These are phyloP conservation scores for Charanyca ferruginea DNA, from an alignment of 2,888 invertebrate species.

Conservation along the genomic window DNA sequence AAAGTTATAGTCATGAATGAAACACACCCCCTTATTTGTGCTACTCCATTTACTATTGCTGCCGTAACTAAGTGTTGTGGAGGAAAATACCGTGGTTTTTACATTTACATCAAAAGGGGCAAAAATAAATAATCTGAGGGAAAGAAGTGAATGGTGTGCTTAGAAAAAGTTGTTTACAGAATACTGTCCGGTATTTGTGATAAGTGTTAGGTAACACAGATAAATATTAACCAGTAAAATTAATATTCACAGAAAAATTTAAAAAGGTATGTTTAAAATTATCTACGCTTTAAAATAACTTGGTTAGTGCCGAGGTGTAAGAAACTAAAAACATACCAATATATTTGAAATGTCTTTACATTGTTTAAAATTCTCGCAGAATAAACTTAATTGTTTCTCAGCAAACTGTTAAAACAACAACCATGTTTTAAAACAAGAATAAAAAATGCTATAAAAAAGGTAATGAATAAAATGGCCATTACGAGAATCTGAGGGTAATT, in stretches of 20 bases:
- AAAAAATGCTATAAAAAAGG: constrained; percentile 33
- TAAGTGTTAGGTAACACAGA: not conserved
- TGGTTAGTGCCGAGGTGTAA: too few species aligned
- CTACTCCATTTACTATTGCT: constrained; percentile 24
- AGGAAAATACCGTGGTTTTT: constrained; percentile 38
- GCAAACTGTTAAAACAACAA: constrained; percentile 11
- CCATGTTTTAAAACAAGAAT: constrained; percentile 21
- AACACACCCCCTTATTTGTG: constrained; percentile 30
- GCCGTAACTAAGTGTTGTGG: constrained; percentile 27
- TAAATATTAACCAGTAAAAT: not conserved
- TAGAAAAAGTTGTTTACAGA: constrained; percentile 10
- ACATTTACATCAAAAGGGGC: constrained; percentile 19
- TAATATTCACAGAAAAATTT: too few species aligned
- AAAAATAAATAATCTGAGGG: constrained; percentile 30
- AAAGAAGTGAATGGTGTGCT: constrained; percentile 20
- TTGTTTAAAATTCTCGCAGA: not conserved
- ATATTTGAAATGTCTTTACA: not conserved
- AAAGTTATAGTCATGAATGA: constrained; percentile 36
- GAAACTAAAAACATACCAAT: not conserved
- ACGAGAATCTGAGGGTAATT: not conserved
- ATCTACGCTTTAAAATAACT: not conserved
- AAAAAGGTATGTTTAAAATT: too few species aligned
- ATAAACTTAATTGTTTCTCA: constrained; percentile 32
- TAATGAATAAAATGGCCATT: constrained; percentile 34
- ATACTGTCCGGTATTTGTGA: not conserved